phyloP scores from a whole-genome alignment of 2,888 invertebrate genomes.

The Fragum fragum region DNA sequence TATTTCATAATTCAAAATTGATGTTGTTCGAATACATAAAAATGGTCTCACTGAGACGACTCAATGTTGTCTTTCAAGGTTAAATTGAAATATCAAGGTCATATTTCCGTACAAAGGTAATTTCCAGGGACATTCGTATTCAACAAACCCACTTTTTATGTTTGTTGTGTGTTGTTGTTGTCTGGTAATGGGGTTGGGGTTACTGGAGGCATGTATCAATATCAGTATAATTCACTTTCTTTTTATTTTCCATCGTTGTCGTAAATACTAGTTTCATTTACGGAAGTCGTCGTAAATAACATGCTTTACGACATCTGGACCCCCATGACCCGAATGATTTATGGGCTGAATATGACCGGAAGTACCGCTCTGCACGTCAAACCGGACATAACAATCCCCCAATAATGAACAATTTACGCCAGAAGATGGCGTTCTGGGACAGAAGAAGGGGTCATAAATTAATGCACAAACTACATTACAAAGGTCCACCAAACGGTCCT shows the following conservation, averaged over 20 bases:
- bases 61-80: no score
- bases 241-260: constrained; percentile 14
- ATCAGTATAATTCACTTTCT: constrained; percentile 18
- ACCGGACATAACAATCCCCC: constrained; percentile 46
- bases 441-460: constrained; percentile 25
- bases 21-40: no score
- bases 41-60: no score
- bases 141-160: no score
- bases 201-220: neutral
- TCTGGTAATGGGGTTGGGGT: no score
- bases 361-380: constrained; percentile 56
- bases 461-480: constrained; percentile 22
- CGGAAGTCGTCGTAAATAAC: constrained; percentile 54
- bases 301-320: constrained; percentile 54
- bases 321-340: constrained; percentile 62
- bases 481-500: neutral
- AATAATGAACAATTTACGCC: constrained; percentile 26
- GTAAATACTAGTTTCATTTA: constrained; percentile 31
- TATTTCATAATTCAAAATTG: no score
- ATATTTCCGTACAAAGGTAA: no score
- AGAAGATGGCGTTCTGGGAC: constrained; percentile 11
- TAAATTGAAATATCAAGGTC: no score
- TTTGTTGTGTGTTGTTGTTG: no score
- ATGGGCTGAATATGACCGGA: constrained; percentile 66
- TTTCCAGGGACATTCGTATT: no score